phyloP scores from a whole-genome alignment of 2,113 vertebrate species.

The Amphilophus citrinellus region DNA sequence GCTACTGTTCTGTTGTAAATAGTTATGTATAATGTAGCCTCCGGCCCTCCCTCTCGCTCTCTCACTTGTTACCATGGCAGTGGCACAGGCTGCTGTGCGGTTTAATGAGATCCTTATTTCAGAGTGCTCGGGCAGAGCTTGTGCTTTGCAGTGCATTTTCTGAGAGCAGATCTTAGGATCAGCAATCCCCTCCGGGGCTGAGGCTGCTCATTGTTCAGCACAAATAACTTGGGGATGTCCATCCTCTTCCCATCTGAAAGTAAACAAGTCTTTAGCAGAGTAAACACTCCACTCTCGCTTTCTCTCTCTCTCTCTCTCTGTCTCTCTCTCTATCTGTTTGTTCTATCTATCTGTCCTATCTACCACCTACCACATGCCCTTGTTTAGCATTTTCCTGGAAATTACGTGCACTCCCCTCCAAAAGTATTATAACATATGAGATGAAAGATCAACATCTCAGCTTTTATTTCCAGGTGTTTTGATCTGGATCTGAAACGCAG shows the following conservation, averaged over 20 bases:
- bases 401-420: too few species aligned
- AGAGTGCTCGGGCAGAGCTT: conserved; percentile 9
- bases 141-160: conserved; percentile 66
- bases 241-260: conserved; percentile 44
- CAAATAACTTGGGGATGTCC: conserved; percentile 58
- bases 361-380: not conserved
- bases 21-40: not conserved
- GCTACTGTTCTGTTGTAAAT: not conserved
- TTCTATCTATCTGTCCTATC: not conserved
- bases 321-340: not conserved
- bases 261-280: conserved; percentile 56
- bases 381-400: too few species aligned
- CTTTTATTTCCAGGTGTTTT: too few species aligned
- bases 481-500: too few species aligned
- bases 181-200: conserved; percentile 48
- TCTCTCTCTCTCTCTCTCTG: not conserved
- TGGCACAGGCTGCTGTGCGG: conserved; percentile 31
- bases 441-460: too few species aligned
- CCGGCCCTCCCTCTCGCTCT: not conserved
- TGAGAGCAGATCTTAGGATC: conserved; percentile 55
- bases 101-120: conserved; percentile 62
- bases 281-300: conserved; percentile 32
- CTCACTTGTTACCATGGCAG: conserved; percentile 39
- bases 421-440: too few species aligned
- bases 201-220: conserved; percentile 61